Evolutionary conservation across 2,888 invertebrate genomes (phyloP).

Genomic region (Xestia sexstrigata): DNA sequence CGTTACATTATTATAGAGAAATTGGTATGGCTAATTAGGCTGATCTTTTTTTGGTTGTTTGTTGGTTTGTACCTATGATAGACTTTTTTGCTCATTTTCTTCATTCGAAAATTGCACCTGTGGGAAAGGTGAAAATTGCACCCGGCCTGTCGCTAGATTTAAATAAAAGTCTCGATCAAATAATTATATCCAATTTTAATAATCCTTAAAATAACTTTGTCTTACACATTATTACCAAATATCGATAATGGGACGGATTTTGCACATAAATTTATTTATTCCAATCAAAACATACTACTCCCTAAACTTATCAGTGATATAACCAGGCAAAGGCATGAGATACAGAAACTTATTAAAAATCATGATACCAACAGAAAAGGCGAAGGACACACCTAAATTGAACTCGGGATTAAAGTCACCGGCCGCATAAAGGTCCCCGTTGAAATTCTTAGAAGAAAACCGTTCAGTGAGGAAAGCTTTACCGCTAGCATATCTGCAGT

Average conservation of each 20-base stretch:
- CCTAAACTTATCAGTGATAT: slow-evolving; percentile 96
- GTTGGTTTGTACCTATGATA: neutral
- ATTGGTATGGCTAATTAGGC: neutral
- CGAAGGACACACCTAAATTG: slow-evolving; percentile 95
- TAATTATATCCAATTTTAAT: slow-evolving; percentile 27
- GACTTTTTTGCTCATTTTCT: neutral
- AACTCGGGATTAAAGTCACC: slow-evolving; percentile 93
- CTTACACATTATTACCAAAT: slow-evolving; percentile 1
- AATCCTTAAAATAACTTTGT: slow-evolving; percentile 11
- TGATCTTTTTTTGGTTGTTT: neutral
- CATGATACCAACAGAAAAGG: slow-evolving; percentile 95
- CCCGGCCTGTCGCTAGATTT: neutral
- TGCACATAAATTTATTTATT: slow-evolving; percentile 17
- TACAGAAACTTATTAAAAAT: slow-evolving; percentile 96
- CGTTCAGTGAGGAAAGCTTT: slow-evolving; percentile 93
- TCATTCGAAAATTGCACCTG: neutral
- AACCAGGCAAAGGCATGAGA: slow-evolving; percentile 95
- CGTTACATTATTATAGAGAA: too few relatives aligned
- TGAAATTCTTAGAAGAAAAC: slow-evolving; percentile 91
- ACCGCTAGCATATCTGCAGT: slow-evolving; percentile 93
- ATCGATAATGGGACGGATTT: slow-evolving; percentile 38
- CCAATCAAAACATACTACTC: slow-evolving; percentile 83
- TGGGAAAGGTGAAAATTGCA: too few relatives aligned
- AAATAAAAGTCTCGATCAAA: slow-evolving; percentile 29
- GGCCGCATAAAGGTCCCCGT: slow-evolving; percentile 89